phyloP scores from a whole-genome alignment of 2,113 vertebrate species.

The Pachyramphus minor region DNA sequence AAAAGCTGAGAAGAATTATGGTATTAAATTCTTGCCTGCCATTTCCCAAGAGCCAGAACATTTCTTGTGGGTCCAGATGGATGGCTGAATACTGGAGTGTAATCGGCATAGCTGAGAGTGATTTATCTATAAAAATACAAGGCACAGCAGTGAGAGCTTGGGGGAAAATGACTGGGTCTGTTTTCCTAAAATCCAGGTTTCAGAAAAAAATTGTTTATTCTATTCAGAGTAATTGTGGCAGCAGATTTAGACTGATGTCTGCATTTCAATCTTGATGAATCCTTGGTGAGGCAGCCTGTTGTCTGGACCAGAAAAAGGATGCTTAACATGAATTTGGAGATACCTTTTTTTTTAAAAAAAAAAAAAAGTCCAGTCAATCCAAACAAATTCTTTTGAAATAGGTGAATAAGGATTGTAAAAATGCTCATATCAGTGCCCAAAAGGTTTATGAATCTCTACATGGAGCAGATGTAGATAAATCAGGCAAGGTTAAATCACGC shows the following conservation, averaged over 20 bases:
- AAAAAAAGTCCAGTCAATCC: not conserved
- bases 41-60: not conserved
- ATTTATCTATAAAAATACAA: not conserved
- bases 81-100: not conserved
- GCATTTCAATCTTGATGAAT: not conserved
- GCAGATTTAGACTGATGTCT: not conserved
- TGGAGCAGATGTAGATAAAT: not conserved
- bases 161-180: not conserved
- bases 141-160: not conserved
- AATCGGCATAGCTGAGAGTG: not conserved
- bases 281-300: not conserved
- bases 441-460: not conserved
- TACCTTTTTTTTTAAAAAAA: not conserved
- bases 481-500: not conserved
- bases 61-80: not conserved
- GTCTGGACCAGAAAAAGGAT: not conserved
- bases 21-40: not conserved
- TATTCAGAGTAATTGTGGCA: not conserved
- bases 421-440: not conserved
- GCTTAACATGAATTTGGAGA: not conserved
- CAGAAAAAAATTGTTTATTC: not conserved
- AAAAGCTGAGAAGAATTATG: not conserved
- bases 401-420: not conserved
- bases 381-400: not conserved
- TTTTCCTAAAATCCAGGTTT: not conserved